Conservation (phyloP, 2,888 invertebrate genomes). For the Rutpela maculata region DNA sequence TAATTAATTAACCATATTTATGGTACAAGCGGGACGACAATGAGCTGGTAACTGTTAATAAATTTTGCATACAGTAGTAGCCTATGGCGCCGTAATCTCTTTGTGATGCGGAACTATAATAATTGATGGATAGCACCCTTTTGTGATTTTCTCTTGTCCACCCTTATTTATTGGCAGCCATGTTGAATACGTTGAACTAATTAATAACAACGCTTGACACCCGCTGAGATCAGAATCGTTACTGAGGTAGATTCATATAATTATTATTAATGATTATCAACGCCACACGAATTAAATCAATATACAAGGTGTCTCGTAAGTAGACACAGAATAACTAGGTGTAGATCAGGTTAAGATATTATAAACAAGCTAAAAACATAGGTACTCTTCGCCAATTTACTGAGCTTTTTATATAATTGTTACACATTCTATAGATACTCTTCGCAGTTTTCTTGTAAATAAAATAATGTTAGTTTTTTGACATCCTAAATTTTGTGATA, state of each 20-base stretch:
- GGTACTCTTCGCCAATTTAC: too few species aligned
- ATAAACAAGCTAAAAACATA: too few species aligned
- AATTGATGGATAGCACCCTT: slow-evolving; percentile 46
- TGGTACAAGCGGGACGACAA: slow-evolving; percentile 17
- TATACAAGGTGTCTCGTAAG: not conserved
- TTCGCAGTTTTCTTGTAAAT: too few species aligned
- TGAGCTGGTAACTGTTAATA: slow-evolving; percentile 12
- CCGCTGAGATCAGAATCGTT: slow-evolving; percentile 31
- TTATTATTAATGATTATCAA: slow-evolving; percentile 14
- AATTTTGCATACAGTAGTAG: slow-evolving; percentile 22
- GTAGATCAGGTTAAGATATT: too few species aligned
- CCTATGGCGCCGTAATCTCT: slow-evolving; percentile 19
- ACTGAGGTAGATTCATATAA: slow-evolving; percentile 11
- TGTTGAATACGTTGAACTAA: slow-evolving; percentile 39
- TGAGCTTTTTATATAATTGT: too few species aligned
- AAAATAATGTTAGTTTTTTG: too few species aligned
- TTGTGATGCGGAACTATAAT: slow-evolving; percentile 31
- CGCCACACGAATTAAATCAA: not conserved
- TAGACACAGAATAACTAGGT: too few species aligned
- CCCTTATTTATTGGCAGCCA: slow-evolving; percentile 44
- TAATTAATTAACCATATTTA: slow-evolving; percentile 26
- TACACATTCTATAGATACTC: too few species aligned
- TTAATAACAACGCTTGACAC: slow-evolving; percentile 37
- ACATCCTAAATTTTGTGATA: too few species aligned
- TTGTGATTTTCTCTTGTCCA: slow-evolving; percentile 44